A percentile compares a stretch with the other conserved stretches of the same genome.
These are phyloP conservation scores for Cephalopterus ornatus DNA, from an alignment of 2,113 vertebrate species.

Conservation along the genomic window DNA sequence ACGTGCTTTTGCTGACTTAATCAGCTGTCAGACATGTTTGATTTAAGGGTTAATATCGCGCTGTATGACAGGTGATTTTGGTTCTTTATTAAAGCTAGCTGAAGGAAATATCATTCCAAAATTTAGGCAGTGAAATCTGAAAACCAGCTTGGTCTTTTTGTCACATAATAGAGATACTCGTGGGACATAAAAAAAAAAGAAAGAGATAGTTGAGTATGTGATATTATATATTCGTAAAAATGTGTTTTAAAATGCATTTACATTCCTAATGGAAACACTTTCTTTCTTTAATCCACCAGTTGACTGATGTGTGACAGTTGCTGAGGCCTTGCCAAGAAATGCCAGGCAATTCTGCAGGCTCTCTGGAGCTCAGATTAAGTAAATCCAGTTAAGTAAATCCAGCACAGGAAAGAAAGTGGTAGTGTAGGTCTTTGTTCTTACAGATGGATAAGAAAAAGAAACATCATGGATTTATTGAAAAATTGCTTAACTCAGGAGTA, in stretches of 20 bases:
- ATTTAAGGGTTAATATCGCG: not conserved
- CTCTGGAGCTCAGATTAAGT: not conserved
- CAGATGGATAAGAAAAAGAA: not conserved
- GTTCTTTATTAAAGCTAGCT: not conserved
- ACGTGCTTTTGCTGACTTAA: not conserved
- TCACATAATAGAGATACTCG: not conserved
- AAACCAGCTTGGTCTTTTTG: not conserved
- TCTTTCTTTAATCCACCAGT: not conserved
- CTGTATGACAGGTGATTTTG: not conserved
- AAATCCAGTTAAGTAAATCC: conserved; percentile 52
- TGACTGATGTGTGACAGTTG: not conserved
- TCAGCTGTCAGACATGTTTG: not conserved
- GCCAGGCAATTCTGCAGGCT: not conserved
- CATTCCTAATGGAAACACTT: not conserved
- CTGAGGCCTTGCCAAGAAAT: not conserved
- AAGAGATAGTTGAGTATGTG: not conserved
- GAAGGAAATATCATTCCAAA: not conserved
- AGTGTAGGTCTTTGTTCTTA: not conserved
- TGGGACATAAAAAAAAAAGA: not conserved
- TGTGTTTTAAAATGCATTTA: conserved; percentile 16
- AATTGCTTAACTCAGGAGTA: not conserved
- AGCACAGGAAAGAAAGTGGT: not conserved
- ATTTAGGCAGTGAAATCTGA: not conserved
- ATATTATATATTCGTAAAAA: not conserved
- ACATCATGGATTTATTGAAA: not conserved